Conservation (phyloP, 2,888 invertebrate genomes). For the Cephus spinipes region DNA sequence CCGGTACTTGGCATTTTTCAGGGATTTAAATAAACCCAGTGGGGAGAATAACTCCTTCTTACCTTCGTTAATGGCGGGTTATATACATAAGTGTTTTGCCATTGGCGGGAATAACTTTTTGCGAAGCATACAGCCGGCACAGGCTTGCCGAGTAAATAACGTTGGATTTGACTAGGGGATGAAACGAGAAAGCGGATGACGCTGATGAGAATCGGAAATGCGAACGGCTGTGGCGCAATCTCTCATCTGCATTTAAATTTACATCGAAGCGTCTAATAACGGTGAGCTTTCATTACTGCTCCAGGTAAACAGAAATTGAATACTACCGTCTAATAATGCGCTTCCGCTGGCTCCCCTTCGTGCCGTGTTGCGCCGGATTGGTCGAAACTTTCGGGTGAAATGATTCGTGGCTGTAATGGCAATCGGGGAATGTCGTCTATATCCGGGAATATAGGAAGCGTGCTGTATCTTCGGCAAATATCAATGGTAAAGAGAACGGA, state of each 20-base stretch:
- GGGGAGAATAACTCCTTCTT: slow-evolving; percentile 14
- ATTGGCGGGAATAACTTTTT: not conserved
- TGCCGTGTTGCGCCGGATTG: not conserved
- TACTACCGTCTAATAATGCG: not conserved
- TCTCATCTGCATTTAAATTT: not conserved
- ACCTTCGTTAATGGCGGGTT: not conserved
- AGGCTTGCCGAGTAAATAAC: not conserved
- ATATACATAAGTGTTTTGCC: not conserved
- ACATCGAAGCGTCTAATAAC: not conserved
- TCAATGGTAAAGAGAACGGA: not conserved
- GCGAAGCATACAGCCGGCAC: not conserved
- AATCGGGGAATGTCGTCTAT: not conserved
- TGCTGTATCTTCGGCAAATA: not conserved
- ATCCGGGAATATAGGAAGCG: not conserved
- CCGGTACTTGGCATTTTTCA: slow-evolving; percentile 20
- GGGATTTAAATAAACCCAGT: slow-evolving; percentile 34
- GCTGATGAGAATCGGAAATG: not conserved
- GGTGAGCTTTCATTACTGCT: not conserved
- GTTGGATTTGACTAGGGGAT: not conserved
- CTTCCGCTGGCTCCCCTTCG: not conserved
- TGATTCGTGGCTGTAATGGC: not conserved
- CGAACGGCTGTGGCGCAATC: not conserved
- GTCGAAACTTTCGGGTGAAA: not conserved
- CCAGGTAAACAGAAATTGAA: not conserved
- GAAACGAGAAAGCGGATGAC: not conserved